Evolutionary conservation across 2,113 vertebrate species (phyloP).

Genomic region (Myocastor coypus): DNA sequence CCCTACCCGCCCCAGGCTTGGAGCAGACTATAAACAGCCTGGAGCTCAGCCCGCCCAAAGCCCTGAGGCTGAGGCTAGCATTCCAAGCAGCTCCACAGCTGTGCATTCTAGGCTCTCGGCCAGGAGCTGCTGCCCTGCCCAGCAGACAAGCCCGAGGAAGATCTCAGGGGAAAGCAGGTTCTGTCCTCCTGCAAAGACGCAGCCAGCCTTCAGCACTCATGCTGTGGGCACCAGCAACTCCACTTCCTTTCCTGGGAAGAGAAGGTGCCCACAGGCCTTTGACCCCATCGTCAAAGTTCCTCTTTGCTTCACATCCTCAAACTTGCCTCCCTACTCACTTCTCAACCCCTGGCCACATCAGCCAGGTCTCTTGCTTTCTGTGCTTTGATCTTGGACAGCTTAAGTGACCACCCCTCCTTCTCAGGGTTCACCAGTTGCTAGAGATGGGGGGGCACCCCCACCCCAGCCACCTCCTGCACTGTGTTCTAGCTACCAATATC

Average conservation of each 20-base stretch:
- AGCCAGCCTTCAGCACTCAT: not conserved
- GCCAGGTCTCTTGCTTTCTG: not conserved
- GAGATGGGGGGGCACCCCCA: not conserved
- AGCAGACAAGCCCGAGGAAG: not conserved
- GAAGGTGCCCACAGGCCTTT: not conserved
- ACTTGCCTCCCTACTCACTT: not conserved
- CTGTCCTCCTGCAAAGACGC: not conserved
- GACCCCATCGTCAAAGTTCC: not conserved
- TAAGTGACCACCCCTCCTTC: not conserved
- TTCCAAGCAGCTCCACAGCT: not conserved
- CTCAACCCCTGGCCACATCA: not conserved
- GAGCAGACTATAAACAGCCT: not conserved
- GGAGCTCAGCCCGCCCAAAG: not conserved
- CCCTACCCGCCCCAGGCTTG: not conserved
- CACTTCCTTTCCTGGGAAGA: not conserved
- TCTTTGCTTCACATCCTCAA: not conserved
- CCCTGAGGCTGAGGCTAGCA: not conserved
- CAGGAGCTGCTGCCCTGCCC: not conserved
- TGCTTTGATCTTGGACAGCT: not conserved
- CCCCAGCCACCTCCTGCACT: not conserved
- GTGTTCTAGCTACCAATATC: not conserved
- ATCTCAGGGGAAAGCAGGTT: not conserved
- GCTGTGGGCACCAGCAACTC: not conserved
- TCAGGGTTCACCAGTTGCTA: not conserved
- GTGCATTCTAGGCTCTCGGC: not conserved